Evolutionary conservation across 2,888 invertebrate genomes (phyloP).

Genomic region (Cantharis lateralis): DNA sequence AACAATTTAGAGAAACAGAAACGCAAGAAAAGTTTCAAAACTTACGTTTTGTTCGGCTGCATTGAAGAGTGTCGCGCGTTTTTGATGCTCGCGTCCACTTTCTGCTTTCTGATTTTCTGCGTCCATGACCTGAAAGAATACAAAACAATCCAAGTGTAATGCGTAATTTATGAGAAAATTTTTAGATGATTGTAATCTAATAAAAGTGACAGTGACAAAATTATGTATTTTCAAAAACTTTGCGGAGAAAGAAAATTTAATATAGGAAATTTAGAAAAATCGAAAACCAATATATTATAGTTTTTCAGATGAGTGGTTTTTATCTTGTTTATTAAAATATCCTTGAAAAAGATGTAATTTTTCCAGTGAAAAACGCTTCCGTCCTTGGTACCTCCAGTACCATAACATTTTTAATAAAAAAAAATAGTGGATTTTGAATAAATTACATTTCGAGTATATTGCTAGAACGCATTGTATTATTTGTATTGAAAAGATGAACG

Average conservation of each 20-base stretch:
- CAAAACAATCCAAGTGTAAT: background rate
- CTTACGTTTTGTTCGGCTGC: conserved; percentile 77
- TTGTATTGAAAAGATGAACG: background rate
- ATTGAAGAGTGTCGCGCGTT: conserved; percentile 78
- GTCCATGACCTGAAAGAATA: conserved; percentile 75
- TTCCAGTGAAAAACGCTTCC: background rate
- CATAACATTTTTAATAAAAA: background rate
- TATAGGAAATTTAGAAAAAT: background rate
- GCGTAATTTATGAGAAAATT: background rate
- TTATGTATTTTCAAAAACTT: too few species aligned
- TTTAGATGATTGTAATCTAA: background rate
- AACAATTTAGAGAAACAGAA: background rate
- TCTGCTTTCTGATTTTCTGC: conserved; percentile 90
- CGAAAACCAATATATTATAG: too few species aligned
- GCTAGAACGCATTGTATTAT: too few species aligned
- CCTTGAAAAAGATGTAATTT: background rate
- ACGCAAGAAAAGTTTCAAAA: background rate
- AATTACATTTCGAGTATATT: background rate
- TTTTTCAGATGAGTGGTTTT: background rate
- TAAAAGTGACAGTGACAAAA: background rate
- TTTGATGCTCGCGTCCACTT: conserved; percentile 86
- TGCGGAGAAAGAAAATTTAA: background rate
- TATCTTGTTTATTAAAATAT: background rate
- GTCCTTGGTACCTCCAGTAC: background rate
- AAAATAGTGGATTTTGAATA: background rate